Conservation (phyloP, 2,113 vertebrate species). For the Heterocephalus glaber region DNA sequence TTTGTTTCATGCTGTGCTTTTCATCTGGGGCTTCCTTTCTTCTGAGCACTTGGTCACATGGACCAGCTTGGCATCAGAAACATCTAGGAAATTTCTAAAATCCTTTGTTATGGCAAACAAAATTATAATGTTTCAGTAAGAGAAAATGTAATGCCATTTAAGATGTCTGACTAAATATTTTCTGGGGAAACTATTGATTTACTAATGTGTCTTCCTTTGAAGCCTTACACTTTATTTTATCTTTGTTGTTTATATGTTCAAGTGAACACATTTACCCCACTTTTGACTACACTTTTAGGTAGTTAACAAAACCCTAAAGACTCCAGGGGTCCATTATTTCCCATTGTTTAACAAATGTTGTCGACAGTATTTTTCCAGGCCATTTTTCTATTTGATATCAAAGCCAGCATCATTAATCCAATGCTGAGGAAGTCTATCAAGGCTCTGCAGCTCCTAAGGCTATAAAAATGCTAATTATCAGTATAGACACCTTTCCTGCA, state of each 20-base stretch:
- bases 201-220: neutral
- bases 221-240: neutral
- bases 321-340: neutral
- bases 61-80: neutral
- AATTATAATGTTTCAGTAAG: neutral
- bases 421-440: neutral
- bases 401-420: neutral
- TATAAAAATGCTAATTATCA: neutral
- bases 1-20: neutral
- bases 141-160: neutral
- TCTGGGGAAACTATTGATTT: neutral
- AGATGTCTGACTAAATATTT: neutral
- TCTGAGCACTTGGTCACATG: neutral
- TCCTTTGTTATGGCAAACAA: neutral
- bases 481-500: accelerated
- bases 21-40: neutral
- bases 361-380: neutral
- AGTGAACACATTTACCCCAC: neutral
- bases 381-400: neutral
- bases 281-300: neutral
- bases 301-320: neutral
- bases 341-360: neutral
- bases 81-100: neutral
- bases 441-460: neutral
- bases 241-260: neutral